Percentiles rank a stretch among this genome's conserved stretches.
These are phyloP conservation scores for Baronia brevicornis DNA, from an alignment of 2,888 invertebrate species.

Conservation along the genomic window DNA sequence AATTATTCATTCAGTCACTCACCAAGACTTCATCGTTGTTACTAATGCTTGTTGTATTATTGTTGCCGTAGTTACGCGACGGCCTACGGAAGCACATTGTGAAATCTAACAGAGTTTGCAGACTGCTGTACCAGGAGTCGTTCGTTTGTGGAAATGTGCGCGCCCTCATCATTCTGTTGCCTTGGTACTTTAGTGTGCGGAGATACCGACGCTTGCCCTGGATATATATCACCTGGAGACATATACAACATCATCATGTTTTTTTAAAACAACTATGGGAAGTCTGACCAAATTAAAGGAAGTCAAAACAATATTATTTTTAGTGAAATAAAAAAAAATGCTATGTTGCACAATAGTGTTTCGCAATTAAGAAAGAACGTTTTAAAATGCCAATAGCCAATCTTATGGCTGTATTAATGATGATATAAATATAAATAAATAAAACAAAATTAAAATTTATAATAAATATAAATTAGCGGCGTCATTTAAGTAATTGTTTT, in stretches of 20 bases:
- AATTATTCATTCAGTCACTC: no score
- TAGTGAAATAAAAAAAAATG: conserved; percentile 4
- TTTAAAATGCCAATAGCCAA: no score
- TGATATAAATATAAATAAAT: no score
- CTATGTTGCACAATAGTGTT: no score
- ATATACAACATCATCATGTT: no score
- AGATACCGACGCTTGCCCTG: conserved; percentile 71
- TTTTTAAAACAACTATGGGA: no score
- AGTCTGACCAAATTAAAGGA: no score
- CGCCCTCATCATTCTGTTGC: conserved; percentile 53
- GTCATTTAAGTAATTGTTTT: background rate
- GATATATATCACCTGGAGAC: conserved; percentile 63
- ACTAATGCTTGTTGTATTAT: conserved; percentile 43
- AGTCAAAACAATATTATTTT: no score
- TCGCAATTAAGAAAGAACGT: no score
- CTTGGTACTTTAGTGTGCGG: conserved; percentile 68
- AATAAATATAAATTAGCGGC: no score
- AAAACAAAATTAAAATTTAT: no score
- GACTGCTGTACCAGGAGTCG: conserved; percentile 37
- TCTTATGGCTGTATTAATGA: no score
- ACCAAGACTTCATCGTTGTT: conserved; percentile 59
- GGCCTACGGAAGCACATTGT: conserved; percentile 54
- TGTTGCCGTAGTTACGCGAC: conserved; percentile 41
- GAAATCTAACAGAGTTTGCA: conserved; percentile 44
- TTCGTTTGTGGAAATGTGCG: conserved; percentile 22